phyloP scores from a whole-genome alignment of 2,797 vertebrate species.

The Helicolenus hilgendorfi region DNA sequence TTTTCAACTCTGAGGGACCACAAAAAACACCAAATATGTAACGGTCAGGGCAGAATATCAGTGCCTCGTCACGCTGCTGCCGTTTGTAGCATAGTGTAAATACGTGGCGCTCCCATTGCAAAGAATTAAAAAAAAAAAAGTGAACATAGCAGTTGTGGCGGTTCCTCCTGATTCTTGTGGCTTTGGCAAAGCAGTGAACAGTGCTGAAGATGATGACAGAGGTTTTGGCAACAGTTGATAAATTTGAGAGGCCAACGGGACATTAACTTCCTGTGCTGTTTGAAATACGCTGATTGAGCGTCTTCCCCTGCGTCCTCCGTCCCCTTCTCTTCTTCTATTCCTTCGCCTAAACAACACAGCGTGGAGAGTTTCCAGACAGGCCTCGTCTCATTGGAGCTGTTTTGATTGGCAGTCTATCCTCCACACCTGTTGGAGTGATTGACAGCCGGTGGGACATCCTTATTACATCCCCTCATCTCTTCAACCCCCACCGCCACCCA shows the following conservation, averaged over 20 bases:
- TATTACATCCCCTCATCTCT: conserved; percentile 93
- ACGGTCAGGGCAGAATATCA: no score
- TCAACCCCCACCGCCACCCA: conserved; percentile 83
- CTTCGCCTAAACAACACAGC: conserved; percentile 11
- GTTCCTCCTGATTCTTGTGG: conserved; percentile 19
- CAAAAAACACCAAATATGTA: no score
- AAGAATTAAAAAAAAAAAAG: no score
- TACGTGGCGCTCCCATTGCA: no score
- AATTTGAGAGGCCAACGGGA: conserved; percentile 29
- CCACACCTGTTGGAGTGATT: conserved; percentile 93
- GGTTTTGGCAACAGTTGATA: conserved; percentile 50
- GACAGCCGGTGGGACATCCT: conserved; percentile 97
- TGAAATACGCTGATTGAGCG: conserved; percentile 34
- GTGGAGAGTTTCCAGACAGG: conserved; percentile 26
- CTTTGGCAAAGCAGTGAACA: conserved; percentile 52
- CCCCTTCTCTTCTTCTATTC: not conserved
- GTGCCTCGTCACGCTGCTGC: no score
- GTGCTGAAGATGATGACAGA: conserved; percentile 34
- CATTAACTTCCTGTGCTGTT: conserved; percentile 30
- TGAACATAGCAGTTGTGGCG: no score
- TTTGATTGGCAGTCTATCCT: conserved; percentile 78
- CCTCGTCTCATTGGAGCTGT: conserved; percentile 61
- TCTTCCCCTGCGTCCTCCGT: conserved; percentile 5
- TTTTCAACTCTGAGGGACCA: no score
- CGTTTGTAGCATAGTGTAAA: no score